phyloP scores from a whole-genome alignment of 1,140 invertebrate genomes.

The Microplitis demolitor region DNA sequence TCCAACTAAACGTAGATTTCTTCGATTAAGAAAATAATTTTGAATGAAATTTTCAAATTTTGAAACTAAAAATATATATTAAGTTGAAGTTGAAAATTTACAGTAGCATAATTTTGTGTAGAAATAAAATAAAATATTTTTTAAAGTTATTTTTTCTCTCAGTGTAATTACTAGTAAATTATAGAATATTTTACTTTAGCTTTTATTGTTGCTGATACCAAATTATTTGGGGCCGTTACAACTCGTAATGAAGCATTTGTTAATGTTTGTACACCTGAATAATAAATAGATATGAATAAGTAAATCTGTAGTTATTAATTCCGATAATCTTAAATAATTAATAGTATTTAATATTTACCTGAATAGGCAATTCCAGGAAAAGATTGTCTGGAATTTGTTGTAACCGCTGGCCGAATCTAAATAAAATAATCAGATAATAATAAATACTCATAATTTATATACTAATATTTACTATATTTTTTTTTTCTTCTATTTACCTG shows the following conservation, averaged over 20 bases:
- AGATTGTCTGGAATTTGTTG: conserved; percentile 31
- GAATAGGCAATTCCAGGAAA: conserved; percentile 47
- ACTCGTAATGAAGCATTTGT: conserved; percentile 45
- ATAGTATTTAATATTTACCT: conserved; percentile 33
- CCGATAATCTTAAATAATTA: too few relatives aligned
- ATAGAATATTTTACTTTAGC: conserved; percentile 30
- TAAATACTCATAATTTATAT: background rate
- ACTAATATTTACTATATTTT: background rate
- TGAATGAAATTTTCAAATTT: too few relatives aligned
- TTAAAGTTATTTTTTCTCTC: too few relatives aligned
- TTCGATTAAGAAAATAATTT: too few relatives aligned
- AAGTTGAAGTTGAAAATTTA: too few relatives aligned
- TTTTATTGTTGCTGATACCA: conserved; percentile 29
- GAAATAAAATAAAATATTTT: too few relatives aligned
- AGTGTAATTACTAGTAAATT: too few relatives aligned
- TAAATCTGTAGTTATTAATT: background rate
- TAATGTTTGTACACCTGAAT: conserved; percentile 38
- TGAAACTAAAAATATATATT: too few relatives aligned
- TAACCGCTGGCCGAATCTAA: conserved; percentile 46
- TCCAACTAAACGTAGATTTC: too few relatives aligned
- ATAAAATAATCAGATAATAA: conserved; percentile 3
- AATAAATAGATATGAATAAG: conserved; percentile 22
- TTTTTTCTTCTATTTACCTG: background rate
- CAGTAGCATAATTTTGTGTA: too few relatives aligned
- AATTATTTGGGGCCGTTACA: conserved; percentile 42